Conservation (phyloP, 2,888 invertebrate species). For the Liodrosophila aerea region DNA sequence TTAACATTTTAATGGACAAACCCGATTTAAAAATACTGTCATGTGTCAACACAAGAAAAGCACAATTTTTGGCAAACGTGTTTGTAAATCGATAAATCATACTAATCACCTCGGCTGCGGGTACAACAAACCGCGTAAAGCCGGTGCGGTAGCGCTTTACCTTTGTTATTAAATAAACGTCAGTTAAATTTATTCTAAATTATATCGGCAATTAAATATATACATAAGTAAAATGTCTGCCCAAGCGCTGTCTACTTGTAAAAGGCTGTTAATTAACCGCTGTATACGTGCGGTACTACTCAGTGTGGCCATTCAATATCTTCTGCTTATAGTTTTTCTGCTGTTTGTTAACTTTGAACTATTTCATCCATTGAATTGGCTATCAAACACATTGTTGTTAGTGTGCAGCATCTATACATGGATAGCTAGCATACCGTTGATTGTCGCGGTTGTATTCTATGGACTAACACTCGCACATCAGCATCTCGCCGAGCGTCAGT, state of each 20-base stretch:
- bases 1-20: too few species aligned
- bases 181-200: background rate
- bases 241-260: constrained; percentile 49
- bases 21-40: too few species aligned
- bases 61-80: too few species aligned
- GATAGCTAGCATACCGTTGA: constrained; percentile 86
- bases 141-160: too few species aligned
- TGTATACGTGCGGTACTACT: constrained; percentile 84
- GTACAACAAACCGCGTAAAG: constrained; percentile 42
- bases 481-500: constrained; percentile 85
- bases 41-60: too few species aligned
- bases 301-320: constrained; percentile 85
- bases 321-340: constrained; percentile 83
- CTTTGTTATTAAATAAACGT: background rate
- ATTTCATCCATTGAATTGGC: constrained; percentile 86
- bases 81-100: too few species aligned
- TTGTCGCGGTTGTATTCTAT: constrained; percentile 86
- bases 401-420: constrained; percentile 85
- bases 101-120: too few species aligned
- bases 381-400: constrained; percentile 85
- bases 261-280: constrained; percentile 75
- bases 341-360: constrained; percentile 86
- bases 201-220: background rate
- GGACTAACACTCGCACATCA: constrained; percentile 88
- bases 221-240: too few species aligned